Percentiles rank a stretch among this genome's conserved stretches.
Conservation (phyloP, 2,113 vertebrate species). For the Merops nubicus region DNA sequence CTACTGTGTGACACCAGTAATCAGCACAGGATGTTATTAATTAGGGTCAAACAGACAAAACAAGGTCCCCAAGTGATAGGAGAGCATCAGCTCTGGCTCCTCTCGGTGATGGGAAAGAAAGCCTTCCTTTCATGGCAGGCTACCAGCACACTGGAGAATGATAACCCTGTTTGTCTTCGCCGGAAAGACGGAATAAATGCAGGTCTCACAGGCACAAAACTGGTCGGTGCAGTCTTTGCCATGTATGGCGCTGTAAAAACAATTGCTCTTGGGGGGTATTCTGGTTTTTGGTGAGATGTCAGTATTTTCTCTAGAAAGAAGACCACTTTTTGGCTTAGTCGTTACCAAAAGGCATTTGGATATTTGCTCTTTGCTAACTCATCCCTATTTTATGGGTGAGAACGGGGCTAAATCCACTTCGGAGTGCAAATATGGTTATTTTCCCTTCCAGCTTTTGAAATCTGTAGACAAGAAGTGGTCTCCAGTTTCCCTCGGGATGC, state of each 20-base stretch:
- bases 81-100: neutral
- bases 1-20: neutral
- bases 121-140: neutral
- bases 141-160: neutral
- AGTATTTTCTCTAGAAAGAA: neutral
- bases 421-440: rapidly evolving
- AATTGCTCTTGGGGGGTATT: neutral
- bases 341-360: neutral
- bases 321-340: neutral
- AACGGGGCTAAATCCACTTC: neutral
- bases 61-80: neutral
- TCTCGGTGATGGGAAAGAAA: neutral
- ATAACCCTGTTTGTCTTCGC: conserved; percentile 4
- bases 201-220: neutral
- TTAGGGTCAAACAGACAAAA: neutral
- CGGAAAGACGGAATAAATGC: neutral
- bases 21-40: neutral
- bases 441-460: neutral
- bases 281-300: neutral
- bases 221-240: neutral
- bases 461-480: neutral
- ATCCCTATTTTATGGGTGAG: neutral
- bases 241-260: rapidly evolving
- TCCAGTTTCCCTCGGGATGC: neutral
- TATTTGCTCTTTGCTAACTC: neutral